These are phyloP conservation scores for Shinisaurus crocodilurus DNA, from an alignment of 2,113 vertebrate species.

Conservation along the genomic window DNA sequence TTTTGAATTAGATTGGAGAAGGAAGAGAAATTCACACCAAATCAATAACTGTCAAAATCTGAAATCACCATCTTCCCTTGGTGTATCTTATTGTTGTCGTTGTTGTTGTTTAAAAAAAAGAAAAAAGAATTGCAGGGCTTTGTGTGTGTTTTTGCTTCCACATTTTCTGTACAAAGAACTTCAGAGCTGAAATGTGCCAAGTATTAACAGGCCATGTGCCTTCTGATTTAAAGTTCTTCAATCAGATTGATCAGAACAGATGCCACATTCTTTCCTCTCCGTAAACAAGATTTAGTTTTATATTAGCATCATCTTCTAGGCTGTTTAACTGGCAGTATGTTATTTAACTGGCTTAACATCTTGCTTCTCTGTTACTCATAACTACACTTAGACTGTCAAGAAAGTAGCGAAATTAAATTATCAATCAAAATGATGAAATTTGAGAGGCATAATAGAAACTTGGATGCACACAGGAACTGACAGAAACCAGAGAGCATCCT, in stretches of 20 bases:
- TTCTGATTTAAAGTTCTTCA: slow-evolving; percentile 46
- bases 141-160: not conserved
- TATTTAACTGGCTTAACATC: slow-evolving; percentile 37
- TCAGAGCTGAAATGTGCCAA: slow-evolving; percentile 39
- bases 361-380: slow-evolving; percentile 19
- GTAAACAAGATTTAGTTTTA: slow-evolving; percentile 19
- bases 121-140: no score
- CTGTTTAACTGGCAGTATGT: slow-evolving; percentile 21
- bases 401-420: slow-evolving; percentile 58
- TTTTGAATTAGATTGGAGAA: not conserved
- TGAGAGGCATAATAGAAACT: slow-evolving; percentile 53
- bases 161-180: not conserved
- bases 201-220: slow-evolving; percentile 50
- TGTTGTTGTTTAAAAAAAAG: no score
- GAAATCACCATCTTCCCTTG: not conserved
- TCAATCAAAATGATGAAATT: slow-evolving; percentile 60
- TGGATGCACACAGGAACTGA: slow-evolving; percentile 46
- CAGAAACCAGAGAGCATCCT: slow-evolving; percentile 6
- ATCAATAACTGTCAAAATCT: not conserved
- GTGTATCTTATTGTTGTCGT: not conserved
- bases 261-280: slow-evolving; percentile 27
- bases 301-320: slow-evolving; percentile 36
- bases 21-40: not conserved
- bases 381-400: slow-evolving; percentile 38
- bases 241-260: slow-evolving; percentile 39